phyloP scores from a whole-genome alignment of 2,113 vertebrate species.

The Callorhinus ursinus region DNA sequence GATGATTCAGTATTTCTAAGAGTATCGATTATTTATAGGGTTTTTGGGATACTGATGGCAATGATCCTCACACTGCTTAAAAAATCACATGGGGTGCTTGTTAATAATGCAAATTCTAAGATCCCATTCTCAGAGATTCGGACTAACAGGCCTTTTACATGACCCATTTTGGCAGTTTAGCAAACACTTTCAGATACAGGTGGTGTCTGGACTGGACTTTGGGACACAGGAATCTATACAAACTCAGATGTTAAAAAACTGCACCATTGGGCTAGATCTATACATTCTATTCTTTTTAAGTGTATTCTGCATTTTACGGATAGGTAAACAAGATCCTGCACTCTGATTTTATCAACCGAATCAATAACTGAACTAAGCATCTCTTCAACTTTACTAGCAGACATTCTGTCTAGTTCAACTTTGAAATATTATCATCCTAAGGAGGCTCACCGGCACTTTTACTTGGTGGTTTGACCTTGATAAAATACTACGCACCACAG shows the following conservation, averaged over 20 bases:
- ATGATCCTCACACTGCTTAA: not conserved
- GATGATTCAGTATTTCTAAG: not conserved
- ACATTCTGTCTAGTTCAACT: not conserved
- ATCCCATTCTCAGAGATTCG: not conserved
- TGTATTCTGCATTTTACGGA: not conserved
- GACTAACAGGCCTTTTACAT: not conserved
- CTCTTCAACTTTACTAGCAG: not conserved
- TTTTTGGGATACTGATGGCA: not conserved
- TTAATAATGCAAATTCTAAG: not conserved
- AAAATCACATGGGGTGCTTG: not conserved
- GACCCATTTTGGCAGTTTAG: not conserved
- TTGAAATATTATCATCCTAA: not conserved
- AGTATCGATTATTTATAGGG: not conserved
- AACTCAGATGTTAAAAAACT: not conserved
- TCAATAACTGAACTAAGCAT: not conserved
- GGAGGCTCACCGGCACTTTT: not conserved
- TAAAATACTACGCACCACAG: not conserved
- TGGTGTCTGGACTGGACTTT: not conserved
- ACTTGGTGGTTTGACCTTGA: not conserved
- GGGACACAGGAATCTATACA: not conserved
- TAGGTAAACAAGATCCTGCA: not conserved
- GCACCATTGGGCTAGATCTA: not conserved
- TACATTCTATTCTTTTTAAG: not conserved
- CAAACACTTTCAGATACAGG: not conserved
- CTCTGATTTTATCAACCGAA: not conserved